These are phyloP conservation scores for Spilogale gracilis DNA, from an alignment of 2,113 vertebrate species.

Conservation along the genomic window DNA sequence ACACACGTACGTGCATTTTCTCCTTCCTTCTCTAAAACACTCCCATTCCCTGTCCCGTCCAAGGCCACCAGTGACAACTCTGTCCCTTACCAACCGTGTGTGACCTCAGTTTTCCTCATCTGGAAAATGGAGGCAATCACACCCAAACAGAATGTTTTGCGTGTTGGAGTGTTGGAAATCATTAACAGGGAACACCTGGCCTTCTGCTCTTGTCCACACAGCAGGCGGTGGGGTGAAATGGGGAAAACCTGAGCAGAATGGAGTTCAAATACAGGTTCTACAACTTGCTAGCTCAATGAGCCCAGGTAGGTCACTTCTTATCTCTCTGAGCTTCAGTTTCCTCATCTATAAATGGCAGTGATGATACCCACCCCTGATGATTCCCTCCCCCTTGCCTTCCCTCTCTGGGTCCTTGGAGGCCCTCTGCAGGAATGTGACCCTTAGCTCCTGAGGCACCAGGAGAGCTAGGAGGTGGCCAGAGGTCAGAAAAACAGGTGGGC, in stretches of 20 bases:
- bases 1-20: neutral
- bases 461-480: neutral
- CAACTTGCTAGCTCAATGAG: neutral
- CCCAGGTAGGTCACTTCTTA: neutral
- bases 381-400: neutral
- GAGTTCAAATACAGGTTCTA: neutral
- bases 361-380: neutral
- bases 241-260: neutral
- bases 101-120: slow-evolving; percentile 48
- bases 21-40: neutral
- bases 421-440: neutral
- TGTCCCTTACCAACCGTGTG: neutral
- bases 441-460: neutral
- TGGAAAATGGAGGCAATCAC: slow-evolving; percentile 50
- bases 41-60: neutral
- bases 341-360: neutral
- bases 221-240: neutral
- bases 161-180: slow-evolving; percentile 16
- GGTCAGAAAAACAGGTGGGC: slow-evolving; percentile 52
- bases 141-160: neutral
- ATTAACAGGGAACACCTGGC: neutral
- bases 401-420: neutral
- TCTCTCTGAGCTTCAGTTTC: neutral
- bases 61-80: neutral
- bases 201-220: neutral